Conservation (phyloP, 2,888 invertebrate species). For the Melanostoma scalare region DNA sequence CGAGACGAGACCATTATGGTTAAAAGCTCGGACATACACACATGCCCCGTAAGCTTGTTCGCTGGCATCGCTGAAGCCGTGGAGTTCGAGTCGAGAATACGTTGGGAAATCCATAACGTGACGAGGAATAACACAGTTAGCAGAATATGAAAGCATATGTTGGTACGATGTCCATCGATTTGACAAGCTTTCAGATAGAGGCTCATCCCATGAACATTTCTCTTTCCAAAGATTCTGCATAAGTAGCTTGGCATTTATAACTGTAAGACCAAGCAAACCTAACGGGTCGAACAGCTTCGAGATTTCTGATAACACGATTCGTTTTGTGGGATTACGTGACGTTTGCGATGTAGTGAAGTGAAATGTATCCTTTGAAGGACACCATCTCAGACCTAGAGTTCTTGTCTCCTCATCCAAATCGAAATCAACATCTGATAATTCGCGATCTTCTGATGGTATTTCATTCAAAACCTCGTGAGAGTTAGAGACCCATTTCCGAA, state of each 20-base stretch:
- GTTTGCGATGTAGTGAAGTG: background rate
- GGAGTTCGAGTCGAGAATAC: constrained; percentile 6
- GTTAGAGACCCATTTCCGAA: constrained; percentile 26
- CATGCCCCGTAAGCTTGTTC: constrained; percentile 50
- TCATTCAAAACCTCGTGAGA: constrained; percentile 18
- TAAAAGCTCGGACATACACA: constrained; percentile 32
- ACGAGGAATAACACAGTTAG: constrained; percentile 4
- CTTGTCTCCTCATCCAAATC: constrained; percentile 15
- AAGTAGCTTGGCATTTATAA: constrained; percentile 10
- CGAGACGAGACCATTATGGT: constrained; percentile 15
- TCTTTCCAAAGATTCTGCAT: constrained; percentile 28
- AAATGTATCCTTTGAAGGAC: background rate
- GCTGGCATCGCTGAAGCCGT: constrained; percentile 11
- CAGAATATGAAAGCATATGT: constrained; percentile 2
- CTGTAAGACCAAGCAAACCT: constrained; percentile 2
- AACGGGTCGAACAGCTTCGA: constrained; percentile 7
- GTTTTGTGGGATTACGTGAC: background rate
- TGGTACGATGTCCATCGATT: constrained; percentile 14
- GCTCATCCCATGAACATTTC: constrained; percentile 28
- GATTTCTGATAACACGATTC: constrained; percentile 8
- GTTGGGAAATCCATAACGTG: constrained; percentile 2
- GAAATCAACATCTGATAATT: constrained; percentile 13
- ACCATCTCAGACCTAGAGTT: constrained; percentile 10
- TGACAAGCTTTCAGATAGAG: constrained; percentile 6
- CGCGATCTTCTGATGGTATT: constrained; percentile 11